Evolutionary conservation across 2,888 invertebrate species (phyloP), one percentile per base, ranked within the genome.

Genomic region (Leptopterna dolabrata): DNA sequence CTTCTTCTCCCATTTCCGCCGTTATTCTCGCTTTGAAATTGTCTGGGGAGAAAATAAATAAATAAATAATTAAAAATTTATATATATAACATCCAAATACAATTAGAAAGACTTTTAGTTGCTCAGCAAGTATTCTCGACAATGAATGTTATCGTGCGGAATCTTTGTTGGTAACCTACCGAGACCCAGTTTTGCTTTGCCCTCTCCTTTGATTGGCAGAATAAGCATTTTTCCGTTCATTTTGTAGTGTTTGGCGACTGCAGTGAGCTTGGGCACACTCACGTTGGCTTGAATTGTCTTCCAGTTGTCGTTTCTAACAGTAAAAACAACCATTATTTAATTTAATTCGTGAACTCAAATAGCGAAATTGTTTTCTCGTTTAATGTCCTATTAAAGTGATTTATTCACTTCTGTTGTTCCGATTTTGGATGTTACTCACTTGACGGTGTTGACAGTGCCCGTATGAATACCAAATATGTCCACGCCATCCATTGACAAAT

Each of bases 401-500:
- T 36, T 36, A 36, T 36, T 36, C 36, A 7, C 36, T 36, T n/a
- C n/a, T n/a, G n/a, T n/a, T n/a, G n/a, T n/a, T n/a, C n/a, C n/a
- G n/a, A n/a, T n/a, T n/a, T n/a, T n/a, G n/a, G n/a, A n/a, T n/a
- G 36, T 36, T 36, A 36, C 36, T 36, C 14, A 81, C 81, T 7
- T n/a, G 27, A 81, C 81, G 1, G 19, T 27, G 6, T 51, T 11
- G 30, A 81, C 81, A 3, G n/a, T 30, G 4, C 81, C 81, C 1
- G 51, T 29, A 16, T 14, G 19, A 13, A 81, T 81, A 1, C 51
- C 51, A 0, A 47, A 14, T 14, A 76, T n/a, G n/a, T 87, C 88
- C 11, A 90, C 73, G 71, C 90, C 85, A 47, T 78, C 89, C 43
- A 90, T 89, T 7, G 76, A 81, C 29, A 90, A 87, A 51, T 88